Evolutionary conservation across 2,113 vertebrate species (phyloP).

Genomic region (Lepus timidus): DNA sequence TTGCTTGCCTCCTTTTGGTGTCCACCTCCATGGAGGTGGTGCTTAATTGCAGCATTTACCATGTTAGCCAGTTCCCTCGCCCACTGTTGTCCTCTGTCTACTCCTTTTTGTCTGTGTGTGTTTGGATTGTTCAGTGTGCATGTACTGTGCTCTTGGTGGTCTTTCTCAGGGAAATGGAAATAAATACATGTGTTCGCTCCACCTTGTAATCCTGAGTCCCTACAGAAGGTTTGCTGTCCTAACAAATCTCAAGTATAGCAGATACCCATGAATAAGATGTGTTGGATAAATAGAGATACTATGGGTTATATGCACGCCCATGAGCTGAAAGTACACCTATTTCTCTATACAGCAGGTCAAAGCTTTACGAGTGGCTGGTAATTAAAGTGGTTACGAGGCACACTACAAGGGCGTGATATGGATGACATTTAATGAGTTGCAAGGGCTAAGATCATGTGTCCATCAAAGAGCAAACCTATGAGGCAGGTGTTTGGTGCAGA

Average conservation of each 20-base stretch:
- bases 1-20: not conserved
- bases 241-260: not conserved
- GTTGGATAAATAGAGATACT: not conserved
- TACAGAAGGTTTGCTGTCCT: not conserved
- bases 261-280: not conserved
- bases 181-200: not conserved
- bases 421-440: not conserved
- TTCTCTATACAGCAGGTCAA: not conserved
- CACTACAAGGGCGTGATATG: not conserved
- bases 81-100: not conserved
- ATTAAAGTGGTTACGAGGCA: not conserved
- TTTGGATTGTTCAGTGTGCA: not conserved
- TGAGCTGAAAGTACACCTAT: not conserved
- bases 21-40: not conserved
- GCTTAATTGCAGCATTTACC: not conserved
- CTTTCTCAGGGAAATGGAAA: not conserved
- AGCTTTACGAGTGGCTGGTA: not conserved
- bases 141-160: not conserved
- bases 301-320: not conserved
- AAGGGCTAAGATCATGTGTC: not conserved
- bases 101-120: not conserved
- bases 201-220: not conserved
- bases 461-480: not conserved
- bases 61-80: not conserved
- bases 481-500: too few relatives aligned